Conservation (phyloP, 1,140 invertebrate species). For the Cheumatopsyche charites region DNA sequence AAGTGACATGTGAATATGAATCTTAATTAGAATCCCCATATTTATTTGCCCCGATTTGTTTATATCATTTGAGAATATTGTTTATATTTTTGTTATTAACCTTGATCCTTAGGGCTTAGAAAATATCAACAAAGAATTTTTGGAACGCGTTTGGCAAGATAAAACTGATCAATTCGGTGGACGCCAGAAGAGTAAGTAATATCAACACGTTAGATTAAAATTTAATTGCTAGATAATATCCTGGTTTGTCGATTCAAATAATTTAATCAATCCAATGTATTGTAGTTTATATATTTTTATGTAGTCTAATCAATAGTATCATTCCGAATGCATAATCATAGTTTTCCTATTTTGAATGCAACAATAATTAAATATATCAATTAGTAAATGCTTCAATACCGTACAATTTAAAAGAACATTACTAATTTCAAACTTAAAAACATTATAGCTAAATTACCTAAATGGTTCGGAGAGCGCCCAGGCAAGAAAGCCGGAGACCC, state of each 20-base stretch:
- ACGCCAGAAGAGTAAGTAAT: slow-evolving; percentile 84
- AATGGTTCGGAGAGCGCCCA: slow-evolving; percentile 92
- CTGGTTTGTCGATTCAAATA: too few species aligned
- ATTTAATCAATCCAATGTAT: too few species aligned
- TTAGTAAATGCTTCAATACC: too few species aligned
- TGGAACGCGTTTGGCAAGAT: slow-evolving; percentile 86
- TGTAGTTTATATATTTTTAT: neutral
- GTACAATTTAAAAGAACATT: too few species aligned
- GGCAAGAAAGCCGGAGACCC: slow-evolving; percentile 88
- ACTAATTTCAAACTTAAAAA: too few species aligned
- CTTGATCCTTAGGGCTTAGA: slow-evolving; percentile 74
- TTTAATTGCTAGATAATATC: neutral
- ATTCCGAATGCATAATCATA: neutral
- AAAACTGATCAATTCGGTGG: slow-evolving; percentile 84
- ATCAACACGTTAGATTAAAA: slow-evolving; percentile 7
- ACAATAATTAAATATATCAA: too few species aligned
- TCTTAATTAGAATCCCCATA: neutral
- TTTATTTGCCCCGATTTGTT: neutral
- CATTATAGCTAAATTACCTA: slow-evolving; percentile 89
- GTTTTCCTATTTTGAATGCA: too few species aligned
- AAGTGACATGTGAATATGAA: neutral
- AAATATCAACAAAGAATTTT: slow-evolving; percentile 77
- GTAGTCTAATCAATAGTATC: neutral
- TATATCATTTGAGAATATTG: slow-evolving; percentile 9
- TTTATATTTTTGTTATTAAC: slow-evolving; percentile 50